Evolutionary conservation across 2,888 invertebrate genomes (phyloP), one percentile per base, ranked within the genome.

Genomic region (Hofmannophila pseudospretella): DNA sequence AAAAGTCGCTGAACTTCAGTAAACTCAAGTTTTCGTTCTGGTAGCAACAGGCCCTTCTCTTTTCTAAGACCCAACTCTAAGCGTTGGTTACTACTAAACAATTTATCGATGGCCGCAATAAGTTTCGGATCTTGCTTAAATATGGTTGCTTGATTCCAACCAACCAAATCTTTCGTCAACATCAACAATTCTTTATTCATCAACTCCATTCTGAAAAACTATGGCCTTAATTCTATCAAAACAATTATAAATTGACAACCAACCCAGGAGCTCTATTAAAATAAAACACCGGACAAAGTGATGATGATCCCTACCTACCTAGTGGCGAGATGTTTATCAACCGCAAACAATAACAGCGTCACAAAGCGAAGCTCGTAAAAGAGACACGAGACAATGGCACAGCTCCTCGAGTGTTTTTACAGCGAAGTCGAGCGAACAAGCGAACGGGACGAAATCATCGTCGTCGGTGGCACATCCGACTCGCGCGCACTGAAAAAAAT

Each of bases 391-490:
- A 85, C 85, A 85, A 86, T 82, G 61, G 82, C 64, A 65, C 67
- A 72, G 76, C 73, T 81, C 67, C 74, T 77, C 67, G 58, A 78
- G 63, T 62, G 81, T 82, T 85, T 82, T 84, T 82, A 84, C 76
- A 65, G 60, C 76, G 63, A 76, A 79, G 73, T 73, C 70, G 75
- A 70, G 67, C 70, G 72, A 76, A 79, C 80, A 76, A 71, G 73
- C 70, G 73, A 73, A 76, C 77, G 77, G 78, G 61, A 77, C 78
- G 60, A 73, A 77, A 78, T 78, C 86, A 75, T 78, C 16, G 16
- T n/a, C 85, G 85, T 78, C 85, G 86, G 86, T 86, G 86, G 86
- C 80, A 67, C 77, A 81, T 82, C 84, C 80, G 79, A 79, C 75
- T 78, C 61, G 76, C 66, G 75, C 63, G 66, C 63, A 59, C 67